These are phyloP conservation scores for Euura saliciscinereae DNA, from an alignment of 1,140 invertebrate genomes.

Conservation along the genomic window DNA sequence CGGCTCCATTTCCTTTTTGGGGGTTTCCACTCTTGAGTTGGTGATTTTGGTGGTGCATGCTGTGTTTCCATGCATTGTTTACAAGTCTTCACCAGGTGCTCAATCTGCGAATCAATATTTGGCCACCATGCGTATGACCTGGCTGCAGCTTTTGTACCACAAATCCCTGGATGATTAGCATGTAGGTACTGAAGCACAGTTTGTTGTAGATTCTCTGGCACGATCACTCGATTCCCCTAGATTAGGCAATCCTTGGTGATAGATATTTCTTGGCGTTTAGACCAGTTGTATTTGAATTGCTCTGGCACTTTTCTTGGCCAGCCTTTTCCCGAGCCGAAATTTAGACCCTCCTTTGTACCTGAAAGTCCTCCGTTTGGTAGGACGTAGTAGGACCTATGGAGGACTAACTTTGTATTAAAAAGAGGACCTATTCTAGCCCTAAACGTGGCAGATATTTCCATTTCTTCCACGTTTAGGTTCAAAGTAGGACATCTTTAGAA, in stretches of 20 bases:
- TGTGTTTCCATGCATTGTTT: constrained; percentile 34
- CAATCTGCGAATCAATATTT: constrained; percentile 50
- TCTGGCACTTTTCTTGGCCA: constrained; percentile 15
- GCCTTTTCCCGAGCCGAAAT: no score
- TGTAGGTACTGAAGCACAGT: constrained; percentile 47
- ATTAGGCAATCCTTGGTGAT: constrained; percentile 29
- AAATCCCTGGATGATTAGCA: constrained; percentile 49
- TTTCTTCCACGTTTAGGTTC: no score
- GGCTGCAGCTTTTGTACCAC: constrained; percentile 50
- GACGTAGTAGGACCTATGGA: no score
- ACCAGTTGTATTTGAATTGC: constrained; percentile 1
- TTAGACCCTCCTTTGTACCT: no score
- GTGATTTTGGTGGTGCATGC: constrained; percentile 30
- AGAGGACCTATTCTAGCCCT: no score
- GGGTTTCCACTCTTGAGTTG: constrained; percentile 38
- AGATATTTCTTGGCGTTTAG: constrained; percentile 15
- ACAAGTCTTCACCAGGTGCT: constrained; percentile 31
- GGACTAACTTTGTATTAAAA: no score
- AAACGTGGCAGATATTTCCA: no score
- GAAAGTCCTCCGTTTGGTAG: no score
- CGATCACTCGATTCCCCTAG: constrained; percentile 38
- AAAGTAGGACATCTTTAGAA: no score
- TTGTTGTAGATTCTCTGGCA: constrained; percentile 39
- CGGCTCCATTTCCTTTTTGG: constrained; percentile 50
- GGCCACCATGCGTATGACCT: constrained; percentile 32